phyloP scores from a whole-genome alignment of 2,113 vertebrate genomes.

The Alaudala cheleensis region DNA sequence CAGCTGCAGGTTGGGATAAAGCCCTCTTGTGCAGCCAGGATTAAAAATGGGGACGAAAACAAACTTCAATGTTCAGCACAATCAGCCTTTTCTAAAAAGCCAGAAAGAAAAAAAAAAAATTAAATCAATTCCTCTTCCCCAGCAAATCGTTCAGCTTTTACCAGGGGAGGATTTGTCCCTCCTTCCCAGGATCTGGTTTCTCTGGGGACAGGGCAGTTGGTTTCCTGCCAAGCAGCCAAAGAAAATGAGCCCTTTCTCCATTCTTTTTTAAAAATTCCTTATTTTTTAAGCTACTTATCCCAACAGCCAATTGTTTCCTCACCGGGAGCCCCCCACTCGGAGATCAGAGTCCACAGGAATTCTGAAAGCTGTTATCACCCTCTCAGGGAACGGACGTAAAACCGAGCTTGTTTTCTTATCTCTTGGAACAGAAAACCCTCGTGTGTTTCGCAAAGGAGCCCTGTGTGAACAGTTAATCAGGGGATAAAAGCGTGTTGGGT shows the following conservation, averaged over 20 bases:
- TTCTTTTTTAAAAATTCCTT: neutral
- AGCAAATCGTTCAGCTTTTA: neutral
- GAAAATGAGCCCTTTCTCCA: neutral
- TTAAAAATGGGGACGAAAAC: neutral
- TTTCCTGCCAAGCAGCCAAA: neutral
- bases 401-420: neutral
- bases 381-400: neutral
- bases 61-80: neutral
- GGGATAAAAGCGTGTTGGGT: neutral
- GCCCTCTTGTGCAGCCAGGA: neutral
- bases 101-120: neutral
- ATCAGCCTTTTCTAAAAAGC: neutral
- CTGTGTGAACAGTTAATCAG: neutral
- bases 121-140: neutral
- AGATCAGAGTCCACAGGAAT: neutral
- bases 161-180: neutral
- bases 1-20: conserved; percentile 29
- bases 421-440: neutral
- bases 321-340: rapidly evolving
- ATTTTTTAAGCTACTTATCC: neutral
- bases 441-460: neutral
- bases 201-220: neutral
- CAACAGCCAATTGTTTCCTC: neutral
- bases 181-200: neutral
- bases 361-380: neutral